A percentile compares a stretch with the other conserved stretches of the same genome.
phyloP scores from a whole-genome alignment of 2,888 invertebrate genomes.

The Drosophila rellima region DNA sequence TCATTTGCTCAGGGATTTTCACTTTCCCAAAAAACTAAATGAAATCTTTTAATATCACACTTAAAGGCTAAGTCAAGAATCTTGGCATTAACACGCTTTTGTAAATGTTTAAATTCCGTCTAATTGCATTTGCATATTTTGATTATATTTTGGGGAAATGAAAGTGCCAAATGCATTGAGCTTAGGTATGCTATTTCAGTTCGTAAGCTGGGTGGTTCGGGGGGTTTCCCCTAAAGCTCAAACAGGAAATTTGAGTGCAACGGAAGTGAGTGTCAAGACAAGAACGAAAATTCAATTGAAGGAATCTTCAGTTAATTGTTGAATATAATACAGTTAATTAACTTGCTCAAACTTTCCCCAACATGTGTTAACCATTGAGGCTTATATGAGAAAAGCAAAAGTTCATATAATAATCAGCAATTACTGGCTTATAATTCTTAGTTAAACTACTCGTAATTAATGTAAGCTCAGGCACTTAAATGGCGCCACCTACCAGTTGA shows the following conservation, averaged over 20 bases:
- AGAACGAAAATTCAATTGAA: constrained; percentile 20
- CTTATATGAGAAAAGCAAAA: background rate
- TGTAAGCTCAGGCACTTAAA: background rate
- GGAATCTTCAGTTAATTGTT: constrained; percentile 26
- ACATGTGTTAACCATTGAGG: constrained; percentile 12
- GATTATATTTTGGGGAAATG: constrained; percentile 72
- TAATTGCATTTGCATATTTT: constrained; percentile 80
- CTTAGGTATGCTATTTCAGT: constrained; percentile 21
- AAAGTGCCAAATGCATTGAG: constrained; percentile 69
- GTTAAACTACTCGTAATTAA: constrained; percentile 17
- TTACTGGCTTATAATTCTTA: constrained; percentile 2
- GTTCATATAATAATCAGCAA: constrained; percentile 1
- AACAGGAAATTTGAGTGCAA: constrained; percentile 57
- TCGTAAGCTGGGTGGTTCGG: background rate
- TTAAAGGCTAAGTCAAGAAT: constrained; percentile 32
- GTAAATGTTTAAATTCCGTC: constrained; percentile 51
- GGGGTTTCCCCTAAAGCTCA: constrained; percentile 1
- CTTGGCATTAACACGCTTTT: constrained; percentile 48
- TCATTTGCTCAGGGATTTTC: constrained; percentile 10
- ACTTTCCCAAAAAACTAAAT: constrained; percentile 11
- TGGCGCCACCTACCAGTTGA: constrained; percentile 19
- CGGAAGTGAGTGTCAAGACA: constrained; percentile 36
- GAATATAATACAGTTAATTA: constrained; percentile 25
- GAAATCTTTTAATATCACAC: constrained; percentile 21
- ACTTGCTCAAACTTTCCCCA: constrained; percentile 17